Base-by-base conservation (phyloP, 1,140 invertebrate species). In the Coboldia fuscipes region DNA sequence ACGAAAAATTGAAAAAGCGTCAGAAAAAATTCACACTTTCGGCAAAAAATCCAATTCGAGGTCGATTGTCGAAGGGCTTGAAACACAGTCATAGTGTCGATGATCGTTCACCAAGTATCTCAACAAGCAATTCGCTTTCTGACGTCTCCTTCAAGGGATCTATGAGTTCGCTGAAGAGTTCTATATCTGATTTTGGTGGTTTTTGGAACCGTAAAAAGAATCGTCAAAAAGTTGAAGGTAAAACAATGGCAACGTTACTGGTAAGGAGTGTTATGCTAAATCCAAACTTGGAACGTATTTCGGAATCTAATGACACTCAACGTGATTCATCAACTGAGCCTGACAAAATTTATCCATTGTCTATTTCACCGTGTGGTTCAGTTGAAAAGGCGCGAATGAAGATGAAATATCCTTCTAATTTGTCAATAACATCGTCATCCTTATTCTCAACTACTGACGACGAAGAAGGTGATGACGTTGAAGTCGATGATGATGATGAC, bases 191-290 rank as follows among this genome's bases (percentile, higher is more conserved):
- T n/a, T n/a, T n/a, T n/a, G n/a, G n/a, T n/a, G n/a, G n/a, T n/a
- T n/a, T n/a, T n/a, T n/a, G n/a, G n/a, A n/a, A n/a, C n/a, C n/a
- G n/a, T n/a, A n/a, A n/a, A n/a, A n/a, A n/a, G n/a, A n/a, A n/a
- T n/a, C n/a, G n/a, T n/a, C n/a, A n/a, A n/a, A n/a, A n/a, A n/a
- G n/a, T n/a, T 36, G 63, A 70, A 43, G 62, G 66, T 3, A 64
- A 63, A 36, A 54, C 58, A 2, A 71, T 74, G 60, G 68, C 67
- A 2, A 65, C 70, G 8, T 57, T 72, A 34, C 48, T 75, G 15
- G 71, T 71, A 2, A 56, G 66, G 38, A 71, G 70, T 5, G 60
- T 75, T 1, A 61, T 68, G 37, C 58, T 61, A 29, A 61, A 58
- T 5, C 68, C 61, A n/a, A 68, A 60, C 38, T 45, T 75, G 6